Evolutionary conservation across 2,888 invertebrate species (phyloP), one percentile per base, ranked within the genome.

Genomic region (Hyposoter dolosus): DNA sequence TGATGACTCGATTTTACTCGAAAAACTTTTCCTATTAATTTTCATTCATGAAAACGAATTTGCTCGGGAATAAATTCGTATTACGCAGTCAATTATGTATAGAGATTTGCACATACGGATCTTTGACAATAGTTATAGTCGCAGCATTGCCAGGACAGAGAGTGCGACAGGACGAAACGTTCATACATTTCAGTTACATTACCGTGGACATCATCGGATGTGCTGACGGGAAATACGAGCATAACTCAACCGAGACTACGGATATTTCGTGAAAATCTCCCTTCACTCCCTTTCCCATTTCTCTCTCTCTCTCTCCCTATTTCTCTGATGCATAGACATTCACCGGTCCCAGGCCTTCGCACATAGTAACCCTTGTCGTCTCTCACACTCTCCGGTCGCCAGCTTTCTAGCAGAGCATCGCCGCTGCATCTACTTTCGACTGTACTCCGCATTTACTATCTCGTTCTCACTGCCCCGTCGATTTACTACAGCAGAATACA

Each of bases 141-240:
- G 74, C 80, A 84, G 68, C 76, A 65, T 43, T 28, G 81, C 47
- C 68, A 75, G 82, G 69, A 69, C 85, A 81, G 87, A 81, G 87
- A 90, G 90, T 88, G 89, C 89, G 89, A 88, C 89, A 88, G 87
- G 88, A 89, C 89, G 90, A 90, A 90, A 90, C 91, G 92, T 92
- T 92, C 92, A 93, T 93, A 93, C 93, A 93, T 93, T 93, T 93
- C 93, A 93, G 93, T 93, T 93, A 93, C 93, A 93, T 93, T 93
- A 91, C 92, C 91, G 92, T 91, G 91, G 92, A 92, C 93, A 93
- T 93, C 93, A 93, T 93, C 93, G 93, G 93, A 93, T 93, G 93
- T 90, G 93, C 92, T 93, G 93, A 93, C 93, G 93, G 93, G 93
- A 93, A 93, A 93, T 93, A 92, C 93, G 92, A 92, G 93, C 93